phyloP scores from a whole-genome alignment of 2,113 vertebrate genomes.

The Larimichthys polyactis region DNA sequence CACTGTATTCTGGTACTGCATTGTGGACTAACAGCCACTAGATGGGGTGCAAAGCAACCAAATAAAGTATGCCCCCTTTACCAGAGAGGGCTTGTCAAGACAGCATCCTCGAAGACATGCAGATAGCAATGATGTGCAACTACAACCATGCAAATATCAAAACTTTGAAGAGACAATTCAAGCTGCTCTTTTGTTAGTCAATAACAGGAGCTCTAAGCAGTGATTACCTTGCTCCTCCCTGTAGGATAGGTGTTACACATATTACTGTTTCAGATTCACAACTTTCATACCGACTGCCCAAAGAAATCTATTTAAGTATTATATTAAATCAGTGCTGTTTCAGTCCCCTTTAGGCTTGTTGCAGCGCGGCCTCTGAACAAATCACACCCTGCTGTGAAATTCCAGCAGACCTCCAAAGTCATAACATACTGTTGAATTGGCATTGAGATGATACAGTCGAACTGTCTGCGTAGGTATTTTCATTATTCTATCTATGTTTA shows the following conservation, averaged over 20 bases:
- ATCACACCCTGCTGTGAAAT: conserved; percentile 17
- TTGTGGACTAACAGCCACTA: conserved; percentile 47
- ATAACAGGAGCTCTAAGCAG: background rate
- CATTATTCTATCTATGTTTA: background rate
- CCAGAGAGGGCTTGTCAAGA: background rate
- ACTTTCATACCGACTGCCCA: background rate
- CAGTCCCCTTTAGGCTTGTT: background rate
- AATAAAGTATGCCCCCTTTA: background rate
- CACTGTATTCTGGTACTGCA: background rate
- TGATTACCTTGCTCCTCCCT: background rate
- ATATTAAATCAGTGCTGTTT: background rate
- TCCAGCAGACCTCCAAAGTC: conserved; percentile 27
- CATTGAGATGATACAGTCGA: background rate
- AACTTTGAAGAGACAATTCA: background rate
- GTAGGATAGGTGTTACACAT: too few relatives aligned
- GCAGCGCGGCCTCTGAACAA: conserved; percentile 11
- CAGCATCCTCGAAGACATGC: background rate
- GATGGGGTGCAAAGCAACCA: conserved; percentile 46
- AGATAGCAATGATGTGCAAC: background rate
- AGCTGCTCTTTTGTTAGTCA: background rate
- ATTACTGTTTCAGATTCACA: background rate
- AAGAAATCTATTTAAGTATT: background rate
- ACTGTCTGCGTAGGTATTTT: background rate
- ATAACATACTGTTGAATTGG: conserved; percentile 5
- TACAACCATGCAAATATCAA: background rate